Evolutionary conservation across 2,797 vertebrate genomes (phyloP).

Genomic region (Cuculus canorus): DNA sequence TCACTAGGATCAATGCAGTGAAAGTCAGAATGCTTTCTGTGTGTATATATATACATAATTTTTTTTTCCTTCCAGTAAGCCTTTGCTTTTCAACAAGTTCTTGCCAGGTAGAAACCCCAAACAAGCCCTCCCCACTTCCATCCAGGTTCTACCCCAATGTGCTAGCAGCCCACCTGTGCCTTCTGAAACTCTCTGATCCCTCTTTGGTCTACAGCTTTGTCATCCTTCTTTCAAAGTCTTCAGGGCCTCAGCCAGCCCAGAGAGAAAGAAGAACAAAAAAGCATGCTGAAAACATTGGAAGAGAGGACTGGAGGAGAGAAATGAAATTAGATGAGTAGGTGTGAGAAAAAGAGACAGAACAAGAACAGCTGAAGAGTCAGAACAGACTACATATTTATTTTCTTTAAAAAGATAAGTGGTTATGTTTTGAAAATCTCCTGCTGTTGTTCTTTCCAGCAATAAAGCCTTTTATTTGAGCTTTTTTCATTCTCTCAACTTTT

Average conservation of each 20-base stretch:
- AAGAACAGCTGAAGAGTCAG: slow-evolving; percentile 22
- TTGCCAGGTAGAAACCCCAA: not conserved
- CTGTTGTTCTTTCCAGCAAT: slow-evolving; percentile 41
- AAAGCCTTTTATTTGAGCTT: not conserved
- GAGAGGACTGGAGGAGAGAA: not conserved
- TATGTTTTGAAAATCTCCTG: slow-evolving; percentile 58
- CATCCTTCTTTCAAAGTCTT: slow-evolving; percentile 7
- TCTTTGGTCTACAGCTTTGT: not conserved
- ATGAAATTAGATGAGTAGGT: not conserved
- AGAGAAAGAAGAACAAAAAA: not conserved
- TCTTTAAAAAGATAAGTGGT: slow-evolving; percentile 59
- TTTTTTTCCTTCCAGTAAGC: not conserved
- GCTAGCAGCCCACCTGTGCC: not conserved
- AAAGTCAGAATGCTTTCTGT: not conserved
- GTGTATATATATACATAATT: too few species aligned
- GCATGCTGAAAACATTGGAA: not conserved
- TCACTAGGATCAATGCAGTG: not conserved
- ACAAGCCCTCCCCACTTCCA: not conserved
- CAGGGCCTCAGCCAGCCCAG: not conserved
- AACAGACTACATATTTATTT: slow-evolving; percentile 51
- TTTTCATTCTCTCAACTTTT: not conserved
- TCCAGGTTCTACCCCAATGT: not conserved
- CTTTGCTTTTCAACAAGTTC: not conserved
- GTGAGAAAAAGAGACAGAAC: slow-evolving; percentile 50
- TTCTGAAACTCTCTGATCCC: not conserved